A percentile compares a stretch with the other conserved stretches of the same genome.
phyloP scores from a whole-genome alignment of 2,113 vertebrate species.

The Saimiri boliviensis region DNA sequence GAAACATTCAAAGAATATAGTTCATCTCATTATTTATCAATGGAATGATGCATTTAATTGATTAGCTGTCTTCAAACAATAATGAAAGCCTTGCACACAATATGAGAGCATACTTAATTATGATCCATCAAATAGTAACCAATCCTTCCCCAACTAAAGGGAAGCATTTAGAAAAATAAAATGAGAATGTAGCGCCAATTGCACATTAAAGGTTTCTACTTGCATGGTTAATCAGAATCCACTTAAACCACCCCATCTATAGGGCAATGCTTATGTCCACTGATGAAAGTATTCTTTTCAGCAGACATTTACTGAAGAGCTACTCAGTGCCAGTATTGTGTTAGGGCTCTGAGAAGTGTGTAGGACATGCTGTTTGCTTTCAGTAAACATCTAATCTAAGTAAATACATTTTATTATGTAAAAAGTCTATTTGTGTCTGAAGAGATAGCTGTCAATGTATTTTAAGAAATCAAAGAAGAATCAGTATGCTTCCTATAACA shows the following conservation, averaged over 20 bases:
- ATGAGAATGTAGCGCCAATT: not conserved
- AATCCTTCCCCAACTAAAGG: not conserved
- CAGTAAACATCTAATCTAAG: not conserved
- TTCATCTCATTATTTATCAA: not conserved
- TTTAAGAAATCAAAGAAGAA: not conserved
- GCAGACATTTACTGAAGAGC: not conserved
- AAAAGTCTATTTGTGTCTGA: not conserved
- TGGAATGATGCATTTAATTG: constrained; percentile 5
- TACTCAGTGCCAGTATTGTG: not conserved
- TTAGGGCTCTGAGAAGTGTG: not conserved
- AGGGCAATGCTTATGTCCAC: not conserved
- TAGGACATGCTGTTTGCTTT: not conserved
- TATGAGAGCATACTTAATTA: constrained; percentile 31
- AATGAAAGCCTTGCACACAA: not conserved
- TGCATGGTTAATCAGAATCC: not conserved
- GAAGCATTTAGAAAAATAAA: not conserved
- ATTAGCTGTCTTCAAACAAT: constrained; percentile 2
- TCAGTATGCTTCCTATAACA: not conserved
- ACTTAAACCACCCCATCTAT: not conserved
- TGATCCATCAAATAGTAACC: not conserved
- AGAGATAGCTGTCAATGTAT: not conserved
- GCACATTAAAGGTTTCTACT: not conserved
- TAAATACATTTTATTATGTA: not conserved
- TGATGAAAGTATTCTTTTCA: not conserved
- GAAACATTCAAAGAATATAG: not conserved